A percentile compares a stretch with the other conserved stretches of the same genome.
Conservation (phyloP, 2,113 vertebrate species). For the Notiomystis cincta region DNA sequence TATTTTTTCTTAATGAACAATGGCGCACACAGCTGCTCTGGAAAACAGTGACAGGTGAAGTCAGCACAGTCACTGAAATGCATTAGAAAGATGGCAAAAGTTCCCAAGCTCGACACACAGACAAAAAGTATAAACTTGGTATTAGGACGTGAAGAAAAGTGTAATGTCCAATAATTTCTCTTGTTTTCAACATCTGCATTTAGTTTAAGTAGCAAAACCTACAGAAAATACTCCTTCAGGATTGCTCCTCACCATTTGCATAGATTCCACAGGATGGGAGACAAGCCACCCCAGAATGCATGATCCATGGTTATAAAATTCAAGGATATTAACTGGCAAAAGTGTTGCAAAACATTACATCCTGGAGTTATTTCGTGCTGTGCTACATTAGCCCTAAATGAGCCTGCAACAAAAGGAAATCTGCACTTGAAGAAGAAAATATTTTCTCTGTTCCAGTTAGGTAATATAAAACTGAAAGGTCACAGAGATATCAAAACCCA, state of each 20-base stretch:
- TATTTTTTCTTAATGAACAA: constrained; percentile 28
- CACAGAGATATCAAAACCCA: background rate
- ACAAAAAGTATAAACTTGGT: background rate
- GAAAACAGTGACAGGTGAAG: background rate
- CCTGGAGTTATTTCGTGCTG: background rate
- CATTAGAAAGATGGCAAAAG: background rate
- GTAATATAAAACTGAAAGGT: background rate
- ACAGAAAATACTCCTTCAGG: background rate
- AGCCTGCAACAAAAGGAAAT: background rate
- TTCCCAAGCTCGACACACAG: background rate
- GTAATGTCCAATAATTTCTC: background rate
- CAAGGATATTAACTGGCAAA: background rate
- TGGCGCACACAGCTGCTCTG: background rate
- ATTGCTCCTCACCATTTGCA: background rate
- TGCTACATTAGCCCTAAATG: background rate
- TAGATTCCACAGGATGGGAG: background rate
- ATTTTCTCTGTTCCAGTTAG: background rate
- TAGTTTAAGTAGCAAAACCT: background rate
- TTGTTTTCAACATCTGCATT: background rate
- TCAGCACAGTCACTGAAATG: background rate
- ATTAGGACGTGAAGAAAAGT: background rate
- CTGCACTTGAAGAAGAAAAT: background rate
- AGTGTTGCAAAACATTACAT: background rate
- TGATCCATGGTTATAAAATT: background rate
- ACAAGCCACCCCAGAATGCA: background rate